Percentiles rank a stretch among this genome's conserved stretches.
These are phyloP conservation scores for Notarius lentiginosus DNA, from an alignment of 2,113 vertebrate species.

Conservation along the genomic window DNA sequence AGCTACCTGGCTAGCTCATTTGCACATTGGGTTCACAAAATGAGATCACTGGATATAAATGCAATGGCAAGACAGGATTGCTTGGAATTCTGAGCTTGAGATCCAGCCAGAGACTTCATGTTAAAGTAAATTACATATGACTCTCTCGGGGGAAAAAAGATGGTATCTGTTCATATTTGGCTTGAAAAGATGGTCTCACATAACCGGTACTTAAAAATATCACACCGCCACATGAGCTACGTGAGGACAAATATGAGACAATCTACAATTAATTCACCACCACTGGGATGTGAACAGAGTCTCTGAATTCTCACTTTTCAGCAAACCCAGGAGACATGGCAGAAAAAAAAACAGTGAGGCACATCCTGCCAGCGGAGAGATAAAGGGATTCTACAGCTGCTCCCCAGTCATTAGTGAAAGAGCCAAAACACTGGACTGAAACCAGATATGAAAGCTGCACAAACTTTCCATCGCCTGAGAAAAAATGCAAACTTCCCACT, in stretches of 20 bases:
- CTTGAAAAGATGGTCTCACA: neutral
- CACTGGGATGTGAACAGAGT: neutral
- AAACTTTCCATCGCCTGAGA: neutral
- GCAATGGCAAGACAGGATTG: neutral
- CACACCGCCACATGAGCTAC: neutral
- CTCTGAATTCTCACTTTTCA: neutral
- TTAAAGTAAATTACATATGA: neutral
- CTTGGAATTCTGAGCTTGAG: neutral
- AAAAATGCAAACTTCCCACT: neutral
- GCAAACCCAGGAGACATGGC: conserved; percentile 10
- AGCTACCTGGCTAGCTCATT: neutral
- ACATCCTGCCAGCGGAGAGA: conserved; percentile 45
- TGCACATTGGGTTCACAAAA: neutral
- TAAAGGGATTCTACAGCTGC: conserved; percentile 47
- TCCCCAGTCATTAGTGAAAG: conserved; percentile 27
- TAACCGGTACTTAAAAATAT: neutral
- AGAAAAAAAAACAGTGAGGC: neutral
- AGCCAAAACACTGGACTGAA: conserved; percentile 8
- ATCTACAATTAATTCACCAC: neutral
- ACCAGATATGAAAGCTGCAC: neutral
- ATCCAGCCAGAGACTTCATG: neutral
- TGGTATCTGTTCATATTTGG: neutral
- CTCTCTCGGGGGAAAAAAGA: neutral
- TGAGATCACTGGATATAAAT: neutral
- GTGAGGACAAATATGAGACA: neutral